Conservation (phyloP, 2,888 invertebrate species). For the Imbricaverruca yamaguchii region DNA sequence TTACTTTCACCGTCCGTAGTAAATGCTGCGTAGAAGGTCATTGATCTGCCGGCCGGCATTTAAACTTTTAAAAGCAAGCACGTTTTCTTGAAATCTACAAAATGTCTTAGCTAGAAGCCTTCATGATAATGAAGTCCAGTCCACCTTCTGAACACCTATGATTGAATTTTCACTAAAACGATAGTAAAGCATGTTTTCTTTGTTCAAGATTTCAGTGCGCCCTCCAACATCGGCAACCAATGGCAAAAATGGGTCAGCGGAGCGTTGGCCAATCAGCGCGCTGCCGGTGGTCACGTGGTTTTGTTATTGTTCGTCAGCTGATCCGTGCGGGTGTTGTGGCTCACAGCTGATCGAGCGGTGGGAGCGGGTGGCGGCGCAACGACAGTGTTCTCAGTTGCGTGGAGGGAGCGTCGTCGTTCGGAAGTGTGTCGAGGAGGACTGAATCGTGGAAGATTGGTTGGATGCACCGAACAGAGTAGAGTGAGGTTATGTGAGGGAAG, state of each 20-base stretch:
- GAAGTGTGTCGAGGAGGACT: not conserved
- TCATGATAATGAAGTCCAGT: not conserved
- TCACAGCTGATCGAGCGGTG: constrained; percentile 32
- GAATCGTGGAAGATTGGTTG: not conserved
- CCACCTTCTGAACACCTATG: not conserved
- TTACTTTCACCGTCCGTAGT: constrained; percentile 8
- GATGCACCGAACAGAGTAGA: not conserved
- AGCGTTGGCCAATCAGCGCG: constrained; percentile 34
- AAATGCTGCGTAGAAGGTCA: constrained; percentile 19
- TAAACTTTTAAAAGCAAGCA: not conserved
- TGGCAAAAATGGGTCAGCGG: constrained; percentile 35
- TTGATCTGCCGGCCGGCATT: constrained; percentile 19
- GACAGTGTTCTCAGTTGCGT: not conserved
- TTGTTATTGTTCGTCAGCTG: constrained; percentile 37
- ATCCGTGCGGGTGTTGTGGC: constrained; percentile 30
- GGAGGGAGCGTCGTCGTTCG: no score
- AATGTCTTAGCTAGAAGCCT: not conserved
- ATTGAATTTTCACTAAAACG: not conserved
- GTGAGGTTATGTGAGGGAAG: no score
- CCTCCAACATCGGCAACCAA: constrained; percentile 29
- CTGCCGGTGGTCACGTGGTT: constrained; percentile 36
- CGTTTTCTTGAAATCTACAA: not conserved
- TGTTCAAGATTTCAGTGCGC: not conserved
- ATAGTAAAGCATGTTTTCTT: not conserved
- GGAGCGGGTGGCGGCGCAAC: constrained; percentile 28